Evolutionary conservation across 23 tunicate species (phyloP).

Genomic region (Diplosoma virens): DNA sequence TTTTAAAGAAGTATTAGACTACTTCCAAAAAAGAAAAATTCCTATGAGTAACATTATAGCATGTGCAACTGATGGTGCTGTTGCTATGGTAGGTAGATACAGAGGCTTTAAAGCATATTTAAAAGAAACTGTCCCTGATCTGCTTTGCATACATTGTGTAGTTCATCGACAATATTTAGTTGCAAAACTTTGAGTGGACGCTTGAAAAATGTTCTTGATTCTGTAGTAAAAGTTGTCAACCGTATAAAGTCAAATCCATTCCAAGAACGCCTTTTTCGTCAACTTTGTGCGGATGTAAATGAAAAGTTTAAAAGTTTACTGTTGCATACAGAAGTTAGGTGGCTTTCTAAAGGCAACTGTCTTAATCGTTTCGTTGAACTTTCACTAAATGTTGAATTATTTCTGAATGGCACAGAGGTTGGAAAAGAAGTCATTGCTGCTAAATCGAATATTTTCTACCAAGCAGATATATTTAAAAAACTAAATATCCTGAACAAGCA

Average conservation of each 20-base stretch:
- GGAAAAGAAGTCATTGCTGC: neutral
- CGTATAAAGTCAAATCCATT: neutral
- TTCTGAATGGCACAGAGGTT: neutral
- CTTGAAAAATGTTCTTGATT: neutral
- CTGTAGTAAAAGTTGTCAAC: neutral
- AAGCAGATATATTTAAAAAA: neutral
- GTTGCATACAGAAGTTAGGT: neutral
- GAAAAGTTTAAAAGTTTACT: neutral
- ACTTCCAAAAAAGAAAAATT: neutral
- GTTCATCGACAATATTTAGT: neutral
- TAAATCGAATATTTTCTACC: neutral
- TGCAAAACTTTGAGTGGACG: neutral
- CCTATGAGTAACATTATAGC: slow-evolving; percentile 1
- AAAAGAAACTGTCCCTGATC: neutral
- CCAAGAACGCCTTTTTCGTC: neutral
- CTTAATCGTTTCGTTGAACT: neutral
- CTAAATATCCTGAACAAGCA: neutral
- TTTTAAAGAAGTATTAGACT: neutral
- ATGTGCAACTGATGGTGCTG: slow-evolving; percentile 13
- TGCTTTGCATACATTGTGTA: neutral
- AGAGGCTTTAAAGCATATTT: neutral
- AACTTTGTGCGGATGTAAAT: neutral
- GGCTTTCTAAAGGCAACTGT: neutral
- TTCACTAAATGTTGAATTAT: neutral
- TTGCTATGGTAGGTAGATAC: slow-evolving; percentile 1